Conservation (phyloP, 37 sponge, comb jelly and placozoan genomes). For the Chondrosia reniformis region DNA sequence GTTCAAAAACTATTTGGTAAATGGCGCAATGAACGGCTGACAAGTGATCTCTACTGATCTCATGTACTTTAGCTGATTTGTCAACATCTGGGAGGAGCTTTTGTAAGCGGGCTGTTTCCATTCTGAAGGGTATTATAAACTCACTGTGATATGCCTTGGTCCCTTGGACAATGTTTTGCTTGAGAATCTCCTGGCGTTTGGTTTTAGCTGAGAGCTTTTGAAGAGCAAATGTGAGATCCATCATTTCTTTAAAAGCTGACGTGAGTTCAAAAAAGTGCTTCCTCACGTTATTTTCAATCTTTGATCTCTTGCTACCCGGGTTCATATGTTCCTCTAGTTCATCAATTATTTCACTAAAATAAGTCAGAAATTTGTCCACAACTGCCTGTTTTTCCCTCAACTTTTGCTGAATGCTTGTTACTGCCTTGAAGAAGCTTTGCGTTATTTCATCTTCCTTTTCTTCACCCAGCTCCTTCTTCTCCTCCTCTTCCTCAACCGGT, state of each 20-base stretch:
- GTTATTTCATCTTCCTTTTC: neutral
- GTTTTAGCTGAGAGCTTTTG: neutral
- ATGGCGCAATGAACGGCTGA: constrained; percentile 32
- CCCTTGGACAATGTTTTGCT: constrained; percentile 23
- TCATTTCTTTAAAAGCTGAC: neutral
- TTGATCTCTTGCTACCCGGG: neutral
- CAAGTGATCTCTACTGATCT: constrained; percentile 25
- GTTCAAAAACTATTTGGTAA: constrained; percentile 41
- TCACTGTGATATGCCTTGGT: constrained; percentile 45
- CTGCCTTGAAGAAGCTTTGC: neutral
- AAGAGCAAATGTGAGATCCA: neutral
- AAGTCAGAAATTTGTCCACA: neutral
- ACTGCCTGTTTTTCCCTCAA: neutral
- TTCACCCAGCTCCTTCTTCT: neutral
- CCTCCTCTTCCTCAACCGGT: neutral
- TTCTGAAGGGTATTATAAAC: constrained; percentile 47
- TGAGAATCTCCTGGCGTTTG: constrained; percentile 22
- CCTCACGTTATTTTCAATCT: neutral
- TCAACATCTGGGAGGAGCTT: constrained; percentile 31
- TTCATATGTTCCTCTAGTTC: neutral
- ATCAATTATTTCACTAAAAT: neutral
- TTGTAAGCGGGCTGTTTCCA: neutral
- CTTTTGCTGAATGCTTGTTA: neutral
- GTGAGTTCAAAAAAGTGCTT: neutral
- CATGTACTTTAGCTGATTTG: neutral